A percentile compares a stretch with the other conserved stretches of the same genome.
Evolutionary conservation across 1,140 invertebrate genomes (phyloP).

Genomic region (Nasonia giraulti): DNA sequence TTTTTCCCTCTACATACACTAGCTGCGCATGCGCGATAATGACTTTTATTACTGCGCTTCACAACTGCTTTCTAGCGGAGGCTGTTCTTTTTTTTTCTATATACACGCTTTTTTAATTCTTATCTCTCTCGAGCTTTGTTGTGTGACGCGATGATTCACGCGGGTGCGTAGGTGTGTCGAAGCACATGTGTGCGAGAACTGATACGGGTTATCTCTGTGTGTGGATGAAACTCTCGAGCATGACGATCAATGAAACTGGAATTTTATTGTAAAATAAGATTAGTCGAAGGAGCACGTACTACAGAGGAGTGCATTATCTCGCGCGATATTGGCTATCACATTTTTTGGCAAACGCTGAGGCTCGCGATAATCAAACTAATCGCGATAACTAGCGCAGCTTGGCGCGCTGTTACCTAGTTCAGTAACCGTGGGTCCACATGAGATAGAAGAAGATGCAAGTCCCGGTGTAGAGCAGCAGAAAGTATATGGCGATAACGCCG

Average conservation of each 20-base stretch:
- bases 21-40: not conserved
- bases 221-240: not conserved
- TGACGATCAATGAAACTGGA: not conserved
- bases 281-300: not conserved
- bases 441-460: conserved; percentile 63
- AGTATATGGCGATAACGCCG: conserved; percentile 64
- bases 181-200: not conserved
- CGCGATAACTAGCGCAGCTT: not conserved
- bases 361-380: not conserved
- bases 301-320: not conserved
- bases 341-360: not conserved
- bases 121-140: not conserved
- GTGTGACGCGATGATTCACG: not conserved
- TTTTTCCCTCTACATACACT: not conserved
- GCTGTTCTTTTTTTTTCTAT: not conserved
- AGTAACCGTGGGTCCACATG: conserved; percentile 60
- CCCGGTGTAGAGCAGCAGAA: conserved; percentile 67
- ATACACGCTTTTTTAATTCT: not conserved
- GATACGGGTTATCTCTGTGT: not conserved
- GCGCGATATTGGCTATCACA: not conserved
- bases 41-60: not conserved
- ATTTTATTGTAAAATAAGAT: not conserved
- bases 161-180: not conserved
- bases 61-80: not conserved
- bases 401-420: conserved; percentile 11